Base-by-base conservation (phyloP, 2,797 vertebrate species). In the Amblyopsis hoosieri region DNA sequence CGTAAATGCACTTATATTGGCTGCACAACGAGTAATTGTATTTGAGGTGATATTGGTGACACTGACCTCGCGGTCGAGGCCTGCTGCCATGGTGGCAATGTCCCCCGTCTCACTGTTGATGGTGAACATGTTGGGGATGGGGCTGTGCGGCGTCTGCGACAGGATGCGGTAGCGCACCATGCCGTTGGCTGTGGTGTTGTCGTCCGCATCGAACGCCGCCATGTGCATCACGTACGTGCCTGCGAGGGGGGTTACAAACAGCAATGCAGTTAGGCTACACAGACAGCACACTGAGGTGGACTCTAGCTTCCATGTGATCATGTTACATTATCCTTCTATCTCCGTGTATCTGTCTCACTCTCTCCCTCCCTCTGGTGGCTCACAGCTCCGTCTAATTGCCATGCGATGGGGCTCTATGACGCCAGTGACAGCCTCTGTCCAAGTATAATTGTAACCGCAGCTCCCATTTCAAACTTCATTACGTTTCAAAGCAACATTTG, bases 211-310 rank as follows among this genome's bases (percentile, higher is more conserved):
- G 0, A 94, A 95, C 0, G 96, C 97, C 0, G 96, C 95, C 75
- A 99, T 88, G 0, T 96, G 96, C 97, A 98, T 99, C 84, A 99
- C 96, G 0, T 96, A 97, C 2, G 97, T 96, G 60, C 96, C 97
- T 99, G 86, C 1, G 17, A 37, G 19, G 57, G 53, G 0, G 10
- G 48, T 47, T n/a, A 62, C 13, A 45, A n/a, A 67, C 45, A 8
- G 19, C 17, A 17, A 71, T 9, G 17, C 6, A 29, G 23, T 29
- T 29, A 29, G 23, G 23, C 23, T 0, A 29, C 23, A 4, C 23
- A 29, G 23, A 29, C 23, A 29, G 23, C 3, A 4, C 23, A 29
- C 23, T 29, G 23, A 29, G 37, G 37, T 42, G 37, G 37, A 42
- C 37, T 42, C 37, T 42, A 42, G 7, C 7, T 9, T 42, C 37